Evolutionary conservation across 2,797 vertebrate genomes (phyloP), one percentile per base, ranked within the genome.

Genomic region (Taenioides sp.): DNA sequence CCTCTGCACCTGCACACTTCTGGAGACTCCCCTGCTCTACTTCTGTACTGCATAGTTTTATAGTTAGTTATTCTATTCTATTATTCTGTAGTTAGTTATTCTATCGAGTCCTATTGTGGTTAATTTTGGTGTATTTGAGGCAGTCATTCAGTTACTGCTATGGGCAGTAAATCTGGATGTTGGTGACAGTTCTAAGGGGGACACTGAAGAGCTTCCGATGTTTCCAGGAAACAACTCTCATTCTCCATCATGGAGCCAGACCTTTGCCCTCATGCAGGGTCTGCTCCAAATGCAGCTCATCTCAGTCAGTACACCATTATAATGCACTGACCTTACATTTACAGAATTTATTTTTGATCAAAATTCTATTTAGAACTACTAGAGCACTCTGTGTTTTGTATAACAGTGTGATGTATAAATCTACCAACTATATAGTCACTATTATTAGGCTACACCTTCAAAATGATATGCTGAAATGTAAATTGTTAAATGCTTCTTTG

Each of bases 151-250:
- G 58, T 60, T 28, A 17, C 22, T 37, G 31, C 43, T 71, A 61
- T 77, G 72, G 62, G 73, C 57, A 84, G 88, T 93, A 90, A 92
- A 93, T 92, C 86, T 89, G 72, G 65, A 60, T 79, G 74, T 79
- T 64, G 49, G 79, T 82, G 86, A 88, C 84, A 83, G 49, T 69
- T 75, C 69, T 72, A 72, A 90, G 85, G 82, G 76, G 71, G 69
- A 47, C 25, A 81, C 82, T 86, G 76, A 86, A 85, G 82, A 84
- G 81, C 87, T 90, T 92, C 90, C 87, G 86, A 87, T 71, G 74
- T 75, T 81, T 78, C 68, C 88, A 91, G 91, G 88, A 93, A 93
- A 83, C 86, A 76, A 81, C 80, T 75, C 80, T 86, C 73, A 78
- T 11, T 49, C 66, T 74, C 71, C 75, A 78, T 83, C 78, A 77